Conservation (phyloP, 2,888 invertebrate genomes). For the Ligdia adustata region DNA sequence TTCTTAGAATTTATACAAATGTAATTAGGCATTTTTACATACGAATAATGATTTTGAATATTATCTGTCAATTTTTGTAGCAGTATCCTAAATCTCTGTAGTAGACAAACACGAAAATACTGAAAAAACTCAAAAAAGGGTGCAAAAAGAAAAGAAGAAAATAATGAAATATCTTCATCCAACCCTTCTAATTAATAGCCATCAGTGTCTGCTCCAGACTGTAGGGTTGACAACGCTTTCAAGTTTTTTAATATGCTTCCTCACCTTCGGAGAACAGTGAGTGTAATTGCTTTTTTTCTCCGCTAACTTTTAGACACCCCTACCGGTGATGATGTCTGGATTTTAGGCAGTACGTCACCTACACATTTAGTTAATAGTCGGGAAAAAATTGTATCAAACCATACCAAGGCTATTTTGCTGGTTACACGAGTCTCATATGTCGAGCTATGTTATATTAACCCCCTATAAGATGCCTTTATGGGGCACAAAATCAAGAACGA, state of each 20-base stretch:
- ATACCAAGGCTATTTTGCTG: no score
- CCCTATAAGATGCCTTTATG: no score
- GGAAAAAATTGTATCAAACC: no score
- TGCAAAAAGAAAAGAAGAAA: constrained; percentile 59
- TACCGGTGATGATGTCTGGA: constrained; percentile 8
- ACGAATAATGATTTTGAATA: no score
- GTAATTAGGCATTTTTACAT: no score
- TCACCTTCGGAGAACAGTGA: constrained; percentile 77
- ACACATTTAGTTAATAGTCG: no score
- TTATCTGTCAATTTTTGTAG: not conserved
- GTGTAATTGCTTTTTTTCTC: constrained; percentile 79
- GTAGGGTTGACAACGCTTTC: constrained; percentile 76
- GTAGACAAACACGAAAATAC: constrained; percentile 9
- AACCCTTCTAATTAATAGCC: constrained; percentile 83
- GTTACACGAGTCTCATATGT: no score
- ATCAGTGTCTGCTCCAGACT: constrained; percentile 81
- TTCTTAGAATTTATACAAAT: no score
- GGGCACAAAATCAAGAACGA: no score
- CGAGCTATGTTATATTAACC: no score
- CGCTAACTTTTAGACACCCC: constrained; percentile 55
- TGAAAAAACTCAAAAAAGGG: constrained; percentile 39
- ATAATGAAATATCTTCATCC: constrained; percentile 81
- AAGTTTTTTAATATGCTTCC: constrained; percentile 83
- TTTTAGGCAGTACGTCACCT: constrained; percentile 40
- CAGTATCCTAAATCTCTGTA: not conserved